phyloP scores from a whole-genome alignment of 2,113 vertebrate species.

The Sorex araneus region DNA sequence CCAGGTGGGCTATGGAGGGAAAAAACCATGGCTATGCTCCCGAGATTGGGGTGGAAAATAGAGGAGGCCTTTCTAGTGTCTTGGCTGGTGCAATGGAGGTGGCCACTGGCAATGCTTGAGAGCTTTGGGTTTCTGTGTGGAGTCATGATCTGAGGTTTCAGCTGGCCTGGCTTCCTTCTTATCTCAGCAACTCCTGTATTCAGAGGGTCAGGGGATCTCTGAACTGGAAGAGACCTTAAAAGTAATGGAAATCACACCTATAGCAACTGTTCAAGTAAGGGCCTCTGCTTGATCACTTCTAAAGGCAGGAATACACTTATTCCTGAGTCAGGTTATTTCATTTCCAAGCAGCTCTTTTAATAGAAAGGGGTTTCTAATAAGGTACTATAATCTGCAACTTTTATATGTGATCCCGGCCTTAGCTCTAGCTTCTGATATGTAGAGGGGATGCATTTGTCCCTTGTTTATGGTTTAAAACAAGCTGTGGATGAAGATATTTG shows the following conservation, averaged over 20 bases:
- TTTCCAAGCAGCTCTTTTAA: slow-evolving; percentile 46
- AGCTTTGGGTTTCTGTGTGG: not conserved
- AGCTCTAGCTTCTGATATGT: not conserved
- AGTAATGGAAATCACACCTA: not conserved
- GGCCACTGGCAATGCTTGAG: not conserved
- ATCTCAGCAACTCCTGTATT: not conserved
- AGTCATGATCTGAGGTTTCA: slow-evolving; percentile 8
- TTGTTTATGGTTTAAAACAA: not conserved
- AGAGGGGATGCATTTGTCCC: not conserved
- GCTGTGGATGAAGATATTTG: not conserved
- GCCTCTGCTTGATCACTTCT: not conserved
- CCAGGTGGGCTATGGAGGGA: not conserved
- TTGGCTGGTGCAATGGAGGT: not conserved
- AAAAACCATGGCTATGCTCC: not conserved
- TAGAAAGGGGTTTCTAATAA: slow-evolving; percentile 10
- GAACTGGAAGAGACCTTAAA: slow-evolving; percentile 45
- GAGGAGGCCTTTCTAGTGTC: not conserved
- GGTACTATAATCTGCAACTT: slow-evolving; percentile 24
- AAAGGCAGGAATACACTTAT: slow-evolving; percentile 13
- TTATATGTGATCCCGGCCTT: not conserved
- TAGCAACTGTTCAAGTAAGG: not conserved
- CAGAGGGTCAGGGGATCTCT: slow-evolving; percentile 19
- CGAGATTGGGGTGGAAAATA: not conserved
- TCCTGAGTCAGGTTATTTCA: not conserved
- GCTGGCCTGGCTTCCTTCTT: not conserved